Percentiles rank a stretch among this genome's conserved stretches.
Evolutionary conservation across 2,113 vertebrate species (phyloP).

Genomic region (Motacilla alba): DNA sequence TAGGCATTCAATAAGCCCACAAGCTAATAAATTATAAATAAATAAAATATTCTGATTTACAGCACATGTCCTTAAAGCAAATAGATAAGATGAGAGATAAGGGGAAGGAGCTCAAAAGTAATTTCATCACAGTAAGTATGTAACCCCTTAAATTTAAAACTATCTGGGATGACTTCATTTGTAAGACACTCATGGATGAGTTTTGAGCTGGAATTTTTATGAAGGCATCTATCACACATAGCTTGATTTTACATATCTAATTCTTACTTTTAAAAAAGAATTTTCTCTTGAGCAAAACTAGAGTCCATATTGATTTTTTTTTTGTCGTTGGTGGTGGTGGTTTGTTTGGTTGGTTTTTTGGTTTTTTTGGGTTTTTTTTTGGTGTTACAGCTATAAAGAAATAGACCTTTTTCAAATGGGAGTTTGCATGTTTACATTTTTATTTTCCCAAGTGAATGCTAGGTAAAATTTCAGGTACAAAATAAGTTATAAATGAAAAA

Average conservation of each 20-base stretch:
- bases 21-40: conserved; percentile 11
- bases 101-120: background rate
- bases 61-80: background rate
- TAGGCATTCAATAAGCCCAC: background rate
- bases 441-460: background rate
- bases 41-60: background rate
- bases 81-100: background rate
- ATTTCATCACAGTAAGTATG: background rate
- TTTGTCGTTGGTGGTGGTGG: too few relatives aligned
- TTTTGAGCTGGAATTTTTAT: background rate
- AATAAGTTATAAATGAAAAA: background rate
- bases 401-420: background rate
- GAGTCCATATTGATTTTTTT: background rate
- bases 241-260: background rate
- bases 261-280: background rate
- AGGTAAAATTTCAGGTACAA: background rate
- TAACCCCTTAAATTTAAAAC: background rate
- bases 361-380: background rate
- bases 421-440: background rate
- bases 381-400: background rate
- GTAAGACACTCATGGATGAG: background rate
- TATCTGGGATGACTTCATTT: background rate
- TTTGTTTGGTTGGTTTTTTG: too few relatives aligned
- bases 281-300: background rate
- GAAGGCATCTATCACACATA: background rate